These are phyloP conservation scores for Rhingia rostrata DNA, from an alignment of 2,888 invertebrate species.

Conservation along the genomic window DNA sequence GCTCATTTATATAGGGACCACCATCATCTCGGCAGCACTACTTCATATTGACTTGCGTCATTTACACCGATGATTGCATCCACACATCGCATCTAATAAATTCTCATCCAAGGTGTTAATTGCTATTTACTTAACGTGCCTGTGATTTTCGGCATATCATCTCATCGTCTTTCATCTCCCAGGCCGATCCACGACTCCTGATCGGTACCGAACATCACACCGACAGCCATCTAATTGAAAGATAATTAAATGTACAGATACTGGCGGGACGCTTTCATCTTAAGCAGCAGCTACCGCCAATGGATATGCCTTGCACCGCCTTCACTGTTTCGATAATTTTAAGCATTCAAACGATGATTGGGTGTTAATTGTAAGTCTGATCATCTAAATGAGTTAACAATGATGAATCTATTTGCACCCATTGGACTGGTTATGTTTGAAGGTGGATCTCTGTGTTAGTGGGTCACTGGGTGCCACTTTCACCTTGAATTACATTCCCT, in stretches of 20 bases:
- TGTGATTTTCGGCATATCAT: slow-evolving; percentile 60
- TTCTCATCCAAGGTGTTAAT: slow-evolving; percentile 73
- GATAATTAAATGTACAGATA: slow-evolving; percentile 66
- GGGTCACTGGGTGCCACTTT: slow-evolving; percentile 14
- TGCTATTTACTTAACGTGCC: slow-evolving; percentile 72
- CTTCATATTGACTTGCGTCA: slow-evolving; percentile 69
- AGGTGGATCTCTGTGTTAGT: slow-evolving; percentile 42
- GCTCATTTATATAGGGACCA: slow-evolving; percentile 10
- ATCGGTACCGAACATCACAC: slow-evolving; percentile 53
- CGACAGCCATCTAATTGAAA: slow-evolving; percentile 71
- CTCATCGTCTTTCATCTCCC: slow-evolving; percentile 61
- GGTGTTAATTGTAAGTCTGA: slow-evolving; percentile 52
- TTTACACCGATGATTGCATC: slow-evolving; percentile 70
- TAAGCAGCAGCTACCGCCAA: slow-evolving; percentile 31
- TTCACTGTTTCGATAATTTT: slow-evolving; percentile 33
- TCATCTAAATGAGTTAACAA: slow-evolving; percentile 59
- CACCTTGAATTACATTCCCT: not conserved
- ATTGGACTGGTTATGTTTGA: not conserved
- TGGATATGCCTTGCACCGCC: slow-evolving; percentile 40
- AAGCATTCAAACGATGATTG: slow-evolving; percentile 63
- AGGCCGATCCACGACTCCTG: slow-evolving; percentile 9
- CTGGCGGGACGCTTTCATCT: slow-evolving; percentile 54
- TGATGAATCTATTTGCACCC: slow-evolving; percentile 40
- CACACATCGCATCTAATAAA: slow-evolving; percentile 72
- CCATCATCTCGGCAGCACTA: slow-evolving; percentile 19